Percentiles rank a stretch among this genome's conserved stretches.
These are phyloP conservation scores for Xylota sylvarum DNA, from an alignment of 2,888 invertebrate species.

Conservation along the genomic window DNA sequence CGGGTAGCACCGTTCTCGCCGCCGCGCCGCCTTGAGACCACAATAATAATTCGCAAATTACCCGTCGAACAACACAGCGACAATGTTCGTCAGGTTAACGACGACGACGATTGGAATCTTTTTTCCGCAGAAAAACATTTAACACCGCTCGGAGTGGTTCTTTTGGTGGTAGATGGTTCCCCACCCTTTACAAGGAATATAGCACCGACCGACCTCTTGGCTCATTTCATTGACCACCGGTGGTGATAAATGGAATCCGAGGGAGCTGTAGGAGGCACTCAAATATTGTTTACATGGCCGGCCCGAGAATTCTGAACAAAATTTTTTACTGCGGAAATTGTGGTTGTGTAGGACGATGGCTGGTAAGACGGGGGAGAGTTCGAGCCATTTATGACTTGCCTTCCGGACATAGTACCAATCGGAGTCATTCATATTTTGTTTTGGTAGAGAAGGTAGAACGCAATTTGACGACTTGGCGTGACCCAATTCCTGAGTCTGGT, in stretches of 20 bases:
- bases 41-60: constrained; percentile 43
- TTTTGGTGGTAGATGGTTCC: constrained; percentile 10
- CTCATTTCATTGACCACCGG: background rate
- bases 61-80: constrained; percentile 4
- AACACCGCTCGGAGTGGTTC: background rate
- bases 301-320: background rate
- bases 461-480: constrained; percentile 4
- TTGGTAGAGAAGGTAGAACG: too few species aligned
- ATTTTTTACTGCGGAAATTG: too few species aligned
- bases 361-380: background rate
- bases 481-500: constrained; percentile 46
- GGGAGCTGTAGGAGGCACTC: background rate
- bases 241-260: too few species aligned
- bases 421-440: background rate
- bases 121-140: constrained; percentile 18
- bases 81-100: background rate
- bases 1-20: background rate
- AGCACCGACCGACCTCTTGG: background rate
- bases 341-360: background rate
- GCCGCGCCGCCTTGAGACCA: constrained; percentile 12
- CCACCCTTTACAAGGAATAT: constrained; percentile 1
- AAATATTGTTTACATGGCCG: constrained; percentile 16
- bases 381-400: constrained; percentile 8
- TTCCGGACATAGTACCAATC: constrained; percentile 2
- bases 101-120: constrained; percentile 20